Evolutionary conservation across 2,888 invertebrate genomes (phyloP).

Genomic region (Idaea dimidiata): DNA sequence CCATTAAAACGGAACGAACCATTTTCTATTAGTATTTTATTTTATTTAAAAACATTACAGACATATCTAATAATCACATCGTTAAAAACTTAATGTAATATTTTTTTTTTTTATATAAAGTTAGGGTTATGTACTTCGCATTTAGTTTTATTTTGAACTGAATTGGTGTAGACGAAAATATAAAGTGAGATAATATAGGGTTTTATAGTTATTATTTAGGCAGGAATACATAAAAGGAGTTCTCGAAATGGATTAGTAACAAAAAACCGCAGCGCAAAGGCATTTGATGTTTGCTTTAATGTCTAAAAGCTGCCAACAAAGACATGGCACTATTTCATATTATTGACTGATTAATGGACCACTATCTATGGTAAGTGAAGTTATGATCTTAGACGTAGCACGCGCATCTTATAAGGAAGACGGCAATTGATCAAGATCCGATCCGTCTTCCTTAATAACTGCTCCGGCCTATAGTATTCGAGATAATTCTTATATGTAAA

Average conservation of each 20-base stretch:
- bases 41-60: background rate
- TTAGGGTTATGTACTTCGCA: background rate
- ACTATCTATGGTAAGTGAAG: too few relatives aligned
- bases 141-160: background rate
- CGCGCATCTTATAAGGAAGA: too few relatives aligned
- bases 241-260: too few relatives aligned
- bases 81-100: constrained; percentile 17
- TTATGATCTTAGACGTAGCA: too few relatives aligned
- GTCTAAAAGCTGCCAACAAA: too few relatives aligned
- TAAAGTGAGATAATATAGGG: background rate
- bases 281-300: too few relatives aligned
- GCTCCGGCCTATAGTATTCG: too few relatives aligned
- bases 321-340: too few relatives aligned
- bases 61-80: background rate
- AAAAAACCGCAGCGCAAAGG: too few relatives aligned
- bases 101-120: background rate
- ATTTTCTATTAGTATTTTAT: background rate
- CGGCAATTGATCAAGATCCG: too few relatives aligned
- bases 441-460: too few relatives aligned
- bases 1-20: background rate
- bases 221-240: background rate
- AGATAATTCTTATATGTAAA: background rate
- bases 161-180: background rate
- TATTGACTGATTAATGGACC: too few relatives aligned
- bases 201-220: background rate